These are phyloP conservation scores for Typhlomys cinereus DNA, from an alignment of 2,113 vertebrate species.

Conservation along the genomic window DNA sequence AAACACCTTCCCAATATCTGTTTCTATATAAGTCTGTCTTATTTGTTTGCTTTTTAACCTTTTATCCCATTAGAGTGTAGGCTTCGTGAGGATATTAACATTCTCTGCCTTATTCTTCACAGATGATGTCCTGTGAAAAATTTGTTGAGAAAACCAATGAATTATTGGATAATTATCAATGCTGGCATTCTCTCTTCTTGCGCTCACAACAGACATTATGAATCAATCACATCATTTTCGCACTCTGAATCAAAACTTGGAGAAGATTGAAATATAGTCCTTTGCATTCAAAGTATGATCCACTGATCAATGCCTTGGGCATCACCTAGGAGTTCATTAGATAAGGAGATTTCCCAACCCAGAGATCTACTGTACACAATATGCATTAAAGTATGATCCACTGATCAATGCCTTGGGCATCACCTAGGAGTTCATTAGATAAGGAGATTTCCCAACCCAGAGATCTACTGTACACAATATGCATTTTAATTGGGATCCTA, in stretches of 20 bases:
- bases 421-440: background rate
- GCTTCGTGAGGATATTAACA: background rate
- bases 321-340: background rate
- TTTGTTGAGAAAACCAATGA: background rate
- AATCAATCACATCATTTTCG: background rate
- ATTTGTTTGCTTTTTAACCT: background rate
- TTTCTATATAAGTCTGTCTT: background rate
- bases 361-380: background rate
- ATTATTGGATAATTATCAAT: background rate
- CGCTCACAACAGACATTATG: background rate
- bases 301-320: background rate
- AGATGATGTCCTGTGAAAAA: background rate
- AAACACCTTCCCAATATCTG: background rate
- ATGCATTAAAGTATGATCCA: background rate
- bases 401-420: background rate
- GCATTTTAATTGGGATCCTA: background rate
- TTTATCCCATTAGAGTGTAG: background rate
- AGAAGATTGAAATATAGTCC: background rate
- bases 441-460: background rate
- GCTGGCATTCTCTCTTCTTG: background rate
- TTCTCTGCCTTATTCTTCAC: background rate
- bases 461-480: background rate
- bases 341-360: background rate
- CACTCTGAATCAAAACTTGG: background rate
- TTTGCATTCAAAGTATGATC: background rate